Percentiles rank a stretch among this genome's conserved stretches.
Evolutionary conservation across 2,888 invertebrate species (phyloP).

Genomic region (Epsilonema sp.): DNA sequence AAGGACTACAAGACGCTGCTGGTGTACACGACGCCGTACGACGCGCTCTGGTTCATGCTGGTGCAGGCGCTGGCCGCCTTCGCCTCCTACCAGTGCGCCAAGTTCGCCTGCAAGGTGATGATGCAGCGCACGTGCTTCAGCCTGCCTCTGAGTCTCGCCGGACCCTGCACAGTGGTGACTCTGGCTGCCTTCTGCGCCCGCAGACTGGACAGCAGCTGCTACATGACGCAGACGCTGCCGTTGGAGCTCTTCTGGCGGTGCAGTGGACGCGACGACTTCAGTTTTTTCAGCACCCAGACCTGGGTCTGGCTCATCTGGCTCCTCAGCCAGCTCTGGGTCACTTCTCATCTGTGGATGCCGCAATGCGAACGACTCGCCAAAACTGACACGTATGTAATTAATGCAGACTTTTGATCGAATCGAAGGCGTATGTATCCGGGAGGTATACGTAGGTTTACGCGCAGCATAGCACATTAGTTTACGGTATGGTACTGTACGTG

Average conservation of each 20-base stretch:
- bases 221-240: constrained; percentile 62
- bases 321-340: constrained; percentile 84
- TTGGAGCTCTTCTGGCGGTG: constrained; percentile 41
- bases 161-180: constrained; percentile 59
- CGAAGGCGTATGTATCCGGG: too few species aligned
- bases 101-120: constrained; percentile 35
- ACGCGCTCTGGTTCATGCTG: constrained; percentile 29
- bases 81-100: constrained; percentile 34
- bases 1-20: background rate
- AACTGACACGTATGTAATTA: constrained; percentile 61
- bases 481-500: too few species aligned
- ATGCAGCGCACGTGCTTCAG: constrained; percentile 94
- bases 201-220: constrained; percentile 63
- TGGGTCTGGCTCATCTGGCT: constrained; percentile 45
- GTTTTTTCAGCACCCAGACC: constrained; percentile 13
- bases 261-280: constrained; percentile 1
- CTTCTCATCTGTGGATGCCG: constrained; percentile 90
- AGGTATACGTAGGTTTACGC: too few species aligned
- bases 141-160: constrained; percentile 76
- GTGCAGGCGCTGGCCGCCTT: constrained; percentile 27
- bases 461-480: too few species aligned
- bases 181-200: constrained; percentile 13
- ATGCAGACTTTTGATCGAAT: too few species aligned
- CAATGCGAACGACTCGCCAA: constrained; percentile 88
- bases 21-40: constrained; percentile 23